Evolutionary conservation across 1,140 invertebrate genomes (phyloP).

Genomic region (Stegodyphus mimosarum): DNA sequence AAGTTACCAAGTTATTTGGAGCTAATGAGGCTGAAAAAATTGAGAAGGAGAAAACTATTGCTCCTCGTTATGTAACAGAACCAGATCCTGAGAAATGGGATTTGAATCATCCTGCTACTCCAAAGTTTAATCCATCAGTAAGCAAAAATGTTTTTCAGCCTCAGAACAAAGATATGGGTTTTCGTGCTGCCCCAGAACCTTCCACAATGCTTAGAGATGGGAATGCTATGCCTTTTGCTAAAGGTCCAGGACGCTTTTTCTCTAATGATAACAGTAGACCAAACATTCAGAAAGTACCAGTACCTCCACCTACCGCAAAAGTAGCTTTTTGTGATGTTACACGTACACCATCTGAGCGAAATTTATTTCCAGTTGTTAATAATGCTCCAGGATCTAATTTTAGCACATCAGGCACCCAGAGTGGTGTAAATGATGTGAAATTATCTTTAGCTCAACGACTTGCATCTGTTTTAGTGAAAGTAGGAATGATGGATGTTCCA

Average conservation of each 20-base stretch:
- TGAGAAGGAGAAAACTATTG: neutral
- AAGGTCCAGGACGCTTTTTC: neutral
- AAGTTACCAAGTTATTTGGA: constrained; percentile 47
- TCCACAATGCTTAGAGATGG: neutral
- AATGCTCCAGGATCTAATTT: neutral
- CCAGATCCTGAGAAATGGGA: neutral
- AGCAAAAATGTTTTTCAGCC: neutral
- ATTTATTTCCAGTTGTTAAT: constrained; percentile 40
- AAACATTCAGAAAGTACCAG: neutral
- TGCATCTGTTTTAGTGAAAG: constrained; percentile 44
- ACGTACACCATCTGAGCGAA: neutral
- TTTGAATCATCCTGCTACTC: neutral
- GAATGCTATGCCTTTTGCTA: neutral
- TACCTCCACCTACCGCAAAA: constrained; percentile 39
- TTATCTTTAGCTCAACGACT: constrained; percentile 42
- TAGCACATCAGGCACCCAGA: neutral
- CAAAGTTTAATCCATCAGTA: neutral
- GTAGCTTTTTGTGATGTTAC: constrained; percentile 33
- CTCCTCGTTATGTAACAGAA: neutral
- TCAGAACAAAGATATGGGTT: neutral
- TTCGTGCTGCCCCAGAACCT: neutral
- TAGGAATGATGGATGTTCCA: constrained; percentile 53
- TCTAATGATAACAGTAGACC: neutral
- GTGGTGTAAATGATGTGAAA: constrained; percentile 5
- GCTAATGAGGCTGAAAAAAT: constrained; percentile 1